Evolutionary conservation across 1,140 invertebrate species (phyloP), one percentile per base, ranked within the genome.

Genomic region (Bilobella aurantiaca): DNA sequence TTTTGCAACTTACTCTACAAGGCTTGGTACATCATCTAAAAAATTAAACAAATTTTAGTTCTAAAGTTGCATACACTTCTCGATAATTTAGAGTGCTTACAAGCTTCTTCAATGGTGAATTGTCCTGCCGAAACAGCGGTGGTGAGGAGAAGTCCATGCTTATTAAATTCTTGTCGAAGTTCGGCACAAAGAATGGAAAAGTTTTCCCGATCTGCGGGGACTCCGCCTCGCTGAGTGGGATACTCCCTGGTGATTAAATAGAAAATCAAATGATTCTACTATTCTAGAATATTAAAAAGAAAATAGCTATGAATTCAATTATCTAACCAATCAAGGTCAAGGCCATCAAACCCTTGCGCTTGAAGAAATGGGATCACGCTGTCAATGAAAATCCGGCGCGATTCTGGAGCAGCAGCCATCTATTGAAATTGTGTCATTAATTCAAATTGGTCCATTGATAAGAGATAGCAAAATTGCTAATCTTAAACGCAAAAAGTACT

Each of bases 261-360:
- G 8, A 8, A 53, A 8, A 14, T 53, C 23, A 53, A n/a, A n/a
- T n/a, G n/a, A n/a, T n/a, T n/a, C n/a, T n/a, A n/a, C n/a, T n/a
- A n/a, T n/a, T n/a, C n/a, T n/a, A n/a, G n/a, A n/a, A n/a, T n/a
- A n/a, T n/a, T n/a, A n/a, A n/a, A n/a, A n/a, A n/a, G n/a, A n/a
- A n/a, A n/a, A n/a, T n/a, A n/a, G n/a, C n/a, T n/a, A n/a, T n/a
- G n/a, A n/a, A n/a, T n/a, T 8, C 5, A 53, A 23, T 53, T 53
- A 27, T 57, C 23, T 3, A 61, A 27, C 88, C 88, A 91, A 74
- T 91, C 88, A 16, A 91, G 23, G 74, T 91, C 88, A 1, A 92
- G 78, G 0, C 89, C 89, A 76, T 91, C 86, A 64, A 92, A 91
- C 3, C 81, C 78, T 72, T 89, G 81, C n/a, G 80, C 81, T 62